Evolutionary conservation across 2,113 vertebrate species (phyloP).

Genomic region (Scortum barcoo): DNA sequence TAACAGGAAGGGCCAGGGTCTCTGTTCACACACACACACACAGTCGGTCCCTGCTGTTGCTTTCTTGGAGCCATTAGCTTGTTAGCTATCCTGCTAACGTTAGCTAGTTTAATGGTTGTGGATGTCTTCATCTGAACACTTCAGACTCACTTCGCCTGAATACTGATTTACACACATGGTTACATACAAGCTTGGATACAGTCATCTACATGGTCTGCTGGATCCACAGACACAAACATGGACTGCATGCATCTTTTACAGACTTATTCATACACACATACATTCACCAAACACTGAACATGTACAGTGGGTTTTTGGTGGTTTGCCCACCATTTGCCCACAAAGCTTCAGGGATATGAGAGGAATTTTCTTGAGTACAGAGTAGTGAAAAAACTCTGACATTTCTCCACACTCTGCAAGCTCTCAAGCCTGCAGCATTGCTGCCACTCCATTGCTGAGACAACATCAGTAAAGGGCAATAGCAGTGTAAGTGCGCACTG

Average conservation of each 20-base stretch:
- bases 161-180: not conserved
- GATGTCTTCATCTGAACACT: too few relatives aligned
- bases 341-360: conserved; percentile 7
- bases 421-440: conserved; percentile 12
- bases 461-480: conserved; percentile 29
- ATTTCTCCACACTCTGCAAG: conserved; percentile 22
- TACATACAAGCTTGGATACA: not conserved
- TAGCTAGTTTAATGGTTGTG: too few relatives aligned
- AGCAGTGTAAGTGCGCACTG: not conserved
- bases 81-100: too few relatives aligned
- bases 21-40: too few relatives aligned
- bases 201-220: not conserved
- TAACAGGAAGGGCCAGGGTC: too few relatives aligned
- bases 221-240: not conserved
- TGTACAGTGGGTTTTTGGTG: not conserved
- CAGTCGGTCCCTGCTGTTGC: too few relatives aligned
- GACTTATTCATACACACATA: too few relatives aligned
- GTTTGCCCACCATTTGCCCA: not conserved
- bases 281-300: not conserved
- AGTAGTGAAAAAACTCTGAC: conserved; percentile 9
- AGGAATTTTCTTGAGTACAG: conserved; percentile 10
- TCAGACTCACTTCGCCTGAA: too few relatives aligned
- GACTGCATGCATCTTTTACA: not conserved
- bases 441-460: conserved; percentile 17
- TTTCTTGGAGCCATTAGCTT: too few relatives aligned